Conservation (phyloP, 2,113 vertebrate species). For the Nibea coibor region DNA sequence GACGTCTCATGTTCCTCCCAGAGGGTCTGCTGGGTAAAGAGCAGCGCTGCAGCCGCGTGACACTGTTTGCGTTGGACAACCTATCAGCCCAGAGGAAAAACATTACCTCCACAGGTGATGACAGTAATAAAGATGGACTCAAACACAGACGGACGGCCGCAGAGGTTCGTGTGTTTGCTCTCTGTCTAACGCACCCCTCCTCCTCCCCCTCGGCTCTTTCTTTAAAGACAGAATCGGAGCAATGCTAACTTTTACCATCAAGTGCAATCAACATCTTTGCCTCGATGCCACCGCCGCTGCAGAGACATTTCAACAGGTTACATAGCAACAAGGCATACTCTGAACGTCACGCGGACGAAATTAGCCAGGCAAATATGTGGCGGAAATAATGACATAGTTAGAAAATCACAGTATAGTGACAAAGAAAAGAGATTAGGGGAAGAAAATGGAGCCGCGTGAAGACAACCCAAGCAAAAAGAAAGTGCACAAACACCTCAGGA, state of each 20-base stretch:
- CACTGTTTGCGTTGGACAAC: conserved; percentile 68
- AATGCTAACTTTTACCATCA: conserved; percentile 33
- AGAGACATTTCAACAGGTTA: conserved; percentile 44
- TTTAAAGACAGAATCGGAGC: conserved; percentile 31
- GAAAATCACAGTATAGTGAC: conserved; percentile 12
- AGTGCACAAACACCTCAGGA: neutral
- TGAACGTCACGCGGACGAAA: conserved; percentile 46
- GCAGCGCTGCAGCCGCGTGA: conserved; percentile 46
- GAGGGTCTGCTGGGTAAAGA: conserved; percentile 68
- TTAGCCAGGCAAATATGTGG: conserved; percentile 51
- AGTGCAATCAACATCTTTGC: conserved; percentile 42
- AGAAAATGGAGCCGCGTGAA: neutral
- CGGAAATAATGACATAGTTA: conserved; percentile 55
- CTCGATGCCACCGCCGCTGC: conserved; percentile 9
- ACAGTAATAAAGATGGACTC: conserved; percentile 73
- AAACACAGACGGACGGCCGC: conserved; percentile 23
- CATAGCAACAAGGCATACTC: conserved; percentile 54
- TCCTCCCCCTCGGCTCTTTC: neutral
- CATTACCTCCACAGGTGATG: conserved; percentile 52
- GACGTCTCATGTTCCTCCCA: conserved; percentile 60
- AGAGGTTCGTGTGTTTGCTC: conserved; percentile 52
- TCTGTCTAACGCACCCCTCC: neutral
- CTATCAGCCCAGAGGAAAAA: conserved; percentile 50
- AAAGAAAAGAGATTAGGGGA: neutral
- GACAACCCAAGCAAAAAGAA: neutral